Conservation (phyloP, 2,113 vertebrate genomes). For the Piprites chloris region DNA sequence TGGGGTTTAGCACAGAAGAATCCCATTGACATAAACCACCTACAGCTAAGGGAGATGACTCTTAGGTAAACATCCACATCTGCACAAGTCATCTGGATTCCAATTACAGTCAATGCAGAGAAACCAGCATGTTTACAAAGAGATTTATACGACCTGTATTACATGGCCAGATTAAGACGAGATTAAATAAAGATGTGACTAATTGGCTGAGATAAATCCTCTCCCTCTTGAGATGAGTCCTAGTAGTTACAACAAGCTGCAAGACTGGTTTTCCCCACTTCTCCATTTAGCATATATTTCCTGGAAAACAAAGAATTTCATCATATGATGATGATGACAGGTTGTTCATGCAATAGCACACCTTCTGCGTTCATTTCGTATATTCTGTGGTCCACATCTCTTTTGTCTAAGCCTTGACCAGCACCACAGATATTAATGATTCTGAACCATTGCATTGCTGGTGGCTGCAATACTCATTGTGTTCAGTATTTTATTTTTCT, state of each 20-base stretch:
- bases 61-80: neutral
- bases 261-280: neutral
- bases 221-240: neutral
- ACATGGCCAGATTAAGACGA: neutral
- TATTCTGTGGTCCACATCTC: neutral
- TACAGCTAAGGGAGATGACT: neutral
- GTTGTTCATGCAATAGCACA: neutral
- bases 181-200: neutral
- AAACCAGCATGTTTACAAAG: neutral
- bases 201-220: neutral
- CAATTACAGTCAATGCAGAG: neutral
- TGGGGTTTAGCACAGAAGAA: neutral
- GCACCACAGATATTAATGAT: neutral
- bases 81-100: neutral
- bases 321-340: neutral
- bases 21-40: neutral
- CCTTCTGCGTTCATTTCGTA: neutral
- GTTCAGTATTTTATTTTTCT: neutral
- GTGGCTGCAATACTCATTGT: neutral
- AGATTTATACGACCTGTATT: neutral
- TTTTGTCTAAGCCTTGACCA: neutral
- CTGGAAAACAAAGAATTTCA: neutral
- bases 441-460: neutral
- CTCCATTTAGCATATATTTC: neutral
- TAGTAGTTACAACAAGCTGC: neutral